A percentile compares a stretch with the other conserved stretches of the same genome.
Evolutionary conservation across 2,888 invertebrate species (phyloP).

Genomic region (Platycnemis pennipes): DNA sequence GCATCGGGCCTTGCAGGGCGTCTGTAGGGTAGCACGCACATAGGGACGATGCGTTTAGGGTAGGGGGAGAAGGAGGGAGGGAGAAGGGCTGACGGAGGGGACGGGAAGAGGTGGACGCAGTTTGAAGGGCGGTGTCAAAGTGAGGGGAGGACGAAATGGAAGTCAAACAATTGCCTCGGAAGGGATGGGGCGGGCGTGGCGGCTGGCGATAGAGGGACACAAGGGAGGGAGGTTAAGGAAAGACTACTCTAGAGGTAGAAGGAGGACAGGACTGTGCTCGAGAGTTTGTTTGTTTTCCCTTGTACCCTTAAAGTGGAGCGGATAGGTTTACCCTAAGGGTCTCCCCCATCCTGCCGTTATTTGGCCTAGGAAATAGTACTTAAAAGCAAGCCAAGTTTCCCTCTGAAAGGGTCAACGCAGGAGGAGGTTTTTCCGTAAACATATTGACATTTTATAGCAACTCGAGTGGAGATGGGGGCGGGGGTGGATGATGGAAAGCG

Average conservation of each 20-base stretch:
- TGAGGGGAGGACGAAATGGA: slow-evolving; percentile 16
- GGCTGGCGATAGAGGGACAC: neutral
- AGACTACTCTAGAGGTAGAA: neutral
- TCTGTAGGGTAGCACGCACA: too few species aligned
- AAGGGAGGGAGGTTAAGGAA: neutral
- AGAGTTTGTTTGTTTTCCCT: slow-evolving; percentile 29
- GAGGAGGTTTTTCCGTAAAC: slow-evolving; percentile 31
- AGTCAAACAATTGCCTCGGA: neutral
- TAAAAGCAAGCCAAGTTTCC: slow-evolving; percentile 32
- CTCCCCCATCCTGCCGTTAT: neutral
- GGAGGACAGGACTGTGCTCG: neutral
- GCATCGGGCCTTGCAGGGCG: too few species aligned
- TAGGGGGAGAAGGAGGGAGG: too few species aligned
- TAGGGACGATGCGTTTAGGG: too few species aligned
- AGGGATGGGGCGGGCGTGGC: neutral
- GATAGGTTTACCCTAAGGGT: slow-evolving; percentile 7
- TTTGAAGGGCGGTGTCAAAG: neutral
- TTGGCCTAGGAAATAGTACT: slow-evolving; percentile 29
- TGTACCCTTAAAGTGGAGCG: slow-evolving; percentile 32
- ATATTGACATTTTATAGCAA: slow-evolving; percentile 36
- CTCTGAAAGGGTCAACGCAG: slow-evolving; percentile 16
- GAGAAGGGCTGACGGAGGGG: neutral
- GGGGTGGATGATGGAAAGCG: neutral
- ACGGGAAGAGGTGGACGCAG: neutral
- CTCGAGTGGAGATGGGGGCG: neutral